Evolutionary conservation across 2,113 vertebrate species (phyloP), one percentile per base, ranked within the genome.

Genomic region (Bubo bubo): DNA sequence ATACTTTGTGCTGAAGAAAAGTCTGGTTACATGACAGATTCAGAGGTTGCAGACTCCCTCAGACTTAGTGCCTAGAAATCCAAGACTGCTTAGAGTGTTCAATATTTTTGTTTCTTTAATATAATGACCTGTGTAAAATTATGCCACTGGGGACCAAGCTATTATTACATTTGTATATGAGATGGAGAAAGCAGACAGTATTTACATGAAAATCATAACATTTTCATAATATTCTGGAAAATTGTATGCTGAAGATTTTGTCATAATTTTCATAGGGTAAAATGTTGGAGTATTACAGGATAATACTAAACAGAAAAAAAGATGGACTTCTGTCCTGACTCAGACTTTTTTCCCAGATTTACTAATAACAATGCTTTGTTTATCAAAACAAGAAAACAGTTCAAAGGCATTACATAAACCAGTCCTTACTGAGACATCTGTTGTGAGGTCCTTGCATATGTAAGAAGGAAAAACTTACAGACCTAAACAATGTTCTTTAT

Each of bases 1-100:
- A 93, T 97, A 97, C 95, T 97, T 97, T 97, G 96, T 94, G 96
- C 96, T 95, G 94, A 92, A 96, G 95, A 92, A 86, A 97, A 97
- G 88, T 97, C 96, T 96, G 94, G 92, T 97, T 97, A 81, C 89
- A 93, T 97, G 94, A 97, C 96, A 97, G 95, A 96, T 97, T 96
- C 91, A 96, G 95, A 97, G 96, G 94, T 94, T 97, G 93, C 66
- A 97, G 91, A 85, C 91, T 96, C 80, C 45, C 41, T 94, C 92
- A 62, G 82, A 96, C 49, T 64, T 79, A 89, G 66, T 96, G 91
- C 84, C 84, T 96, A 79, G 83, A 96, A 97, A 97, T 94, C 49
- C 66, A 90, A 96, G 73, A 70, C 62, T 89, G 58, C 49, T 94
- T 73, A 64, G 32, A 84, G 15, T 30, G 22, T 91, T 94, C 95